Base-by-base conservation (phyloP, 2,888 invertebrate genomes). In the Chaitophorus viminalis region DNA sequence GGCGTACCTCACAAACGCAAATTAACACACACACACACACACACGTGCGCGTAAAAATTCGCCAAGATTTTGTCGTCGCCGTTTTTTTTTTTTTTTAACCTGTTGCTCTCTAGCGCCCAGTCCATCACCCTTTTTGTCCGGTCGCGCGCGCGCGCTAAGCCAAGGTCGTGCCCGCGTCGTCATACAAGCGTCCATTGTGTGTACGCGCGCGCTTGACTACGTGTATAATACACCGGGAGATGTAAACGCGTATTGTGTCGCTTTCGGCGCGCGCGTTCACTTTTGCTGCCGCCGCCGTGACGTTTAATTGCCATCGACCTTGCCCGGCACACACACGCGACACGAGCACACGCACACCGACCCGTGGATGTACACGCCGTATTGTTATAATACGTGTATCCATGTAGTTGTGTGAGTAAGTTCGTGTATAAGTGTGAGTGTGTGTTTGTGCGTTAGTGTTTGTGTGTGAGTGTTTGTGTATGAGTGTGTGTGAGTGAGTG, bases 231-330 rank as follows among this genome's bases (percentile, higher is more conserved):
- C 60, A 18, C 60, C 82, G 33, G 65, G 17, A 84, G 39, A 84
- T 4, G 84, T 46, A 3, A 83, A 0, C 1, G 8, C 60, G 46
- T 76, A 52, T 70, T 39, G 72, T 83, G 82, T 60, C 74, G 74
- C 39, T 83, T 83, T 83, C 83, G 74, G 76, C 39, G 36, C 74
- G 54, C 72, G 54, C 72, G 83, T 75, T 84, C 83, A 84, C 83
- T 84, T 84, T 86, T 86, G 86, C 54, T 29, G 65, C 39, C 76
- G 65, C 70, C 33, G 72, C 84, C 84, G 78, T 60, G 86, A 87
- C 86, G 86, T 79, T 86, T 78, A 72, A 87, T 87, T 87, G 78
- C 76, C 86, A 79, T 60, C 72, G 79, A 87, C 86, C 86, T 87
- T 87, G 86, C 36, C 75, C 29, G 29, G 29, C 39, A 29, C 76